These are phyloP conservation scores for Temnothorax nylanderi DNA, from an alignment of 1,140 invertebrate genomes.

Conservation along the genomic window DNA sequence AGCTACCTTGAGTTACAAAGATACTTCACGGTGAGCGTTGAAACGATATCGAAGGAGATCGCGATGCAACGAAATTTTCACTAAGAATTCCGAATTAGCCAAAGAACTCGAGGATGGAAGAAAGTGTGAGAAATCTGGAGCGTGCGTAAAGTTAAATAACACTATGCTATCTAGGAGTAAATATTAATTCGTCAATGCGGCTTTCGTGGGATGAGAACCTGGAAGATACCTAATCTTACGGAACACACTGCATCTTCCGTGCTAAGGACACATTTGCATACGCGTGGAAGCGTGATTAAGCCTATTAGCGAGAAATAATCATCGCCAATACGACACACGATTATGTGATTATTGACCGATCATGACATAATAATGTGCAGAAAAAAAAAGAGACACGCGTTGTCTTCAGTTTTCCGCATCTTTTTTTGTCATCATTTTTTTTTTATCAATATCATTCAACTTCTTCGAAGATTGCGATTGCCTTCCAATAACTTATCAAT, in stretches of 20 bases:
- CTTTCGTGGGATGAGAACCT: slow-evolving; percentile 34
- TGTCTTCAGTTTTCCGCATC: background rate
- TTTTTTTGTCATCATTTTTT: background rate
- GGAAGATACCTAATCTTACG: background rate
- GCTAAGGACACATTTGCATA: slow-evolving; percentile 7
- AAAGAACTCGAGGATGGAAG: background rate
- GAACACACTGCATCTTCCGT: background rate
- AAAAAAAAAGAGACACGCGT: slow-evolving; percentile 1
- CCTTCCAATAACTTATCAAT: background rate
- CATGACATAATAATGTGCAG: background rate
- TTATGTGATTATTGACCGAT: slow-evolving; percentile 22
- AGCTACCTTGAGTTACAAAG: background rate
- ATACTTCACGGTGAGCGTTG: background rate
- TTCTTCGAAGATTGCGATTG: background rate
- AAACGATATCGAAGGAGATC: background rate
- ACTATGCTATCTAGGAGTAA: background rate
- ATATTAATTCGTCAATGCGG: background rate
- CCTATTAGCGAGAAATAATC: background rate
- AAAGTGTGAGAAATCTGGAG: slow-evolving; percentile 26
- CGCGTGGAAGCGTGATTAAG: background rate
- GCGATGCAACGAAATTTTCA: background rate
- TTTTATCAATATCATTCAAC: background rate
- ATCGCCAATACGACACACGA: background rate
- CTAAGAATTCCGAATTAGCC: background rate
- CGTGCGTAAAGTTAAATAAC: slow-evolving; percentile 6